Percentiles rank a stretch among this genome's conserved stretches.
These are phyloP conservation scores for Indri indri DNA, from an alignment of 2,113 vertebrate genomes.

Conservation along the genomic window DNA sequence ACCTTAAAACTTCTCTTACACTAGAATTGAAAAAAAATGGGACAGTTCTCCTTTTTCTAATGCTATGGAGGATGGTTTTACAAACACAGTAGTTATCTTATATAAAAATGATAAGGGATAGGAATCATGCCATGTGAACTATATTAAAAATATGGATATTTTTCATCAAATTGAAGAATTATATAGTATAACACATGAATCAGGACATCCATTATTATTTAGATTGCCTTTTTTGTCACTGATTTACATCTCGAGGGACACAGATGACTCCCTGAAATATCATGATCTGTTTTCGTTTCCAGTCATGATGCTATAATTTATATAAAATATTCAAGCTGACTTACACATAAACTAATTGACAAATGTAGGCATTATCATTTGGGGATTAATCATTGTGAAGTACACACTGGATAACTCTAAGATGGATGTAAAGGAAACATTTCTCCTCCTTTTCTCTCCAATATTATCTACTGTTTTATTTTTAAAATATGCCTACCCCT, in stretches of 20 bases:
- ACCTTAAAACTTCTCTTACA: slow-evolving; percentile 58
- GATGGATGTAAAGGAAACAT: not conserved
- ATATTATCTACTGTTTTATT: not conserved
- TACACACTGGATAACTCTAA: slow-evolving; percentile 14
- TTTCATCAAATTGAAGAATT: slow-evolving; percentile 68
- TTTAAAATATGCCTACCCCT: not conserved
- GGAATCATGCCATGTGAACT: slow-evolving; percentile 43
- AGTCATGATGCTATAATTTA: slow-evolving; percentile 61
- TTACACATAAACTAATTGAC: slow-evolving; percentile 69
- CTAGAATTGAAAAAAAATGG: slow-evolving; percentile 14
- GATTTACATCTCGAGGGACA: slow-evolving; percentile 38
- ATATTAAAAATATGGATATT: slow-evolving; percentile 60
- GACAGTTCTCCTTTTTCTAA: not conserved
- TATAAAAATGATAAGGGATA: slow-evolving; percentile 43
- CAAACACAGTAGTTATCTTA: slow-evolving; percentile 41
- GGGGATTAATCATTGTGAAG: slow-evolving; percentile 60
- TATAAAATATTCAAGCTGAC: slow-evolving; percentile 61
- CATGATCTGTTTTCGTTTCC: slow-evolving; percentile 51
- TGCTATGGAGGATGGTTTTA: not conserved
- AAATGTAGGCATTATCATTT: slow-evolving; percentile 44
- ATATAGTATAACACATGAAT: slow-evolving; percentile 50
- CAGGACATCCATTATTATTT: slow-evolving; percentile 59
- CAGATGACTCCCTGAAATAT: slow-evolving; percentile 45
- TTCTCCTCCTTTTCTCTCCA: not conserved
- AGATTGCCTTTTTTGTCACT: slow-evolving; percentile 58